Conservation (phyloP, 2,797 vertebrate species). For the Cossypha niveicapilla region DNA sequence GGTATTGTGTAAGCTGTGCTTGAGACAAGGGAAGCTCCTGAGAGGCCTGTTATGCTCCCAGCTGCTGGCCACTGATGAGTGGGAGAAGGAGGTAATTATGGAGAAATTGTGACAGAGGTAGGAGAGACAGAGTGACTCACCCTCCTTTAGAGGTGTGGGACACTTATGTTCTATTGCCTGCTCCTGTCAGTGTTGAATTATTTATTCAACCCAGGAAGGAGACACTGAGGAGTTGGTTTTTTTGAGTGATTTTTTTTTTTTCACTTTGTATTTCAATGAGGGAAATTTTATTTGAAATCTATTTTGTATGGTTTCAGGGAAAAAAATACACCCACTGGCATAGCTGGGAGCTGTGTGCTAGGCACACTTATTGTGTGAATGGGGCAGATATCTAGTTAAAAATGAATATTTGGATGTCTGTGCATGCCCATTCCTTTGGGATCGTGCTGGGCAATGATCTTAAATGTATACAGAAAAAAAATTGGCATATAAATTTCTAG, state of each 20-base stretch:
- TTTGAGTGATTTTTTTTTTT: background rate
- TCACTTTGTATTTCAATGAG: background rate
- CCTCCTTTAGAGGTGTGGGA: background rate
- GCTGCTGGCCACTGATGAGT: background rate
- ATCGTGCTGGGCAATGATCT: background rate
- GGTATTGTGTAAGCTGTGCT: background rate
- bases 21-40: background rate
- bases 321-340: background rate
- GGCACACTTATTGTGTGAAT: background rate
- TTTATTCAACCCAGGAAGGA: background rate
- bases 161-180: background rate
- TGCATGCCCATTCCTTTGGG: background rate
- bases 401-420: background rate
- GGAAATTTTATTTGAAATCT: background rate
- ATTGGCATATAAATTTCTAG: background rate
- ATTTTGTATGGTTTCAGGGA: background rate
- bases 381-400: background rate
- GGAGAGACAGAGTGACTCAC: background rate
- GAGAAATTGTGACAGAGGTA: background rate
- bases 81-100: background rate
- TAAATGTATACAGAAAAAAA: background rate
- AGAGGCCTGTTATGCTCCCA: background rate
- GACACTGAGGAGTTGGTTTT: background rate
- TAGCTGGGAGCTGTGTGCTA: background rate
- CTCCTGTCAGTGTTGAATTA: background rate